These are phyloP conservation scores for Leuciscus waleckii DNA, from an alignment of 2,797 vertebrate genomes.

Conservation along the genomic window DNA sequence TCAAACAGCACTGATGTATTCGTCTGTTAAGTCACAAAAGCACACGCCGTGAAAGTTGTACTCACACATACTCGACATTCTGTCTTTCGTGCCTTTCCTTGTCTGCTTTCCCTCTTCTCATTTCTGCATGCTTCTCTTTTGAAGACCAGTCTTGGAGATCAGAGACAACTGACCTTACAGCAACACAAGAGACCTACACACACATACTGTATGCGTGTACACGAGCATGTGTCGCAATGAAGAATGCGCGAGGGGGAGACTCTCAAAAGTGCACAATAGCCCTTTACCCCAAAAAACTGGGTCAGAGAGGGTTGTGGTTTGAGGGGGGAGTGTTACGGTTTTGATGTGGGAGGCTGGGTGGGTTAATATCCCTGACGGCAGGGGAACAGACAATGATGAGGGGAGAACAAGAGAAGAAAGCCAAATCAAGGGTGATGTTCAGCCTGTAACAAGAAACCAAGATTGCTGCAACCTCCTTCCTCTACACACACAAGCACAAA, in stretches of 20 bases:
- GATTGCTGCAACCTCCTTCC: slow-evolving; percentile 17
- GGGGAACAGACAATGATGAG: slow-evolving; percentile 59
- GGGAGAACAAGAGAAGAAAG: slow-evolving; percentile 31
- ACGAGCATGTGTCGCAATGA: not conserved
- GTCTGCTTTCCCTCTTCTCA: slow-evolving; percentile 57
- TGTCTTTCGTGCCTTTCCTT: slow-evolving; percentile 68
- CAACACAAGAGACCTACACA: slow-evolving; percentile 27
- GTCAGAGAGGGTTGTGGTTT: slow-evolving; percentile 70
- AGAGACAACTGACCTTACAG: slow-evolving; percentile 43
- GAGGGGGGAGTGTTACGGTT: slow-evolving; percentile 32
- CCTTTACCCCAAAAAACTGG: slow-evolving; percentile 76
- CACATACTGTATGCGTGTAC: slow-evolving; percentile 6
- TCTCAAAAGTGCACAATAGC: slow-evolving; percentile 72
- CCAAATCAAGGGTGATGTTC: slow-evolving; percentile 28
- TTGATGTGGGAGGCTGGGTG: slow-evolving; percentile 46
- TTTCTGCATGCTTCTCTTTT: slow-evolving; percentile 41
- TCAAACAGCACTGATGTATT: slow-evolving; percentile 4
- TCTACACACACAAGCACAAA: slow-evolving; percentile 22
- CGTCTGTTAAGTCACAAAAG: not conserved
- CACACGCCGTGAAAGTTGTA: slow-evolving; percentile 61
- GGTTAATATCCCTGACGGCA: slow-evolving; percentile 66
- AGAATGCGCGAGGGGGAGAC: slow-evolving; percentile 65
- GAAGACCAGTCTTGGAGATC: slow-evolving; percentile 25
- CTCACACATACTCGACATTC: slow-evolving; percentile 72
- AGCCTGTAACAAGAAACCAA: slow-evolving; percentile 33